Evolutionary conservation across 2,888 invertebrate species (phyloP).

Genomic region (Xiphydria camelus): DNA sequence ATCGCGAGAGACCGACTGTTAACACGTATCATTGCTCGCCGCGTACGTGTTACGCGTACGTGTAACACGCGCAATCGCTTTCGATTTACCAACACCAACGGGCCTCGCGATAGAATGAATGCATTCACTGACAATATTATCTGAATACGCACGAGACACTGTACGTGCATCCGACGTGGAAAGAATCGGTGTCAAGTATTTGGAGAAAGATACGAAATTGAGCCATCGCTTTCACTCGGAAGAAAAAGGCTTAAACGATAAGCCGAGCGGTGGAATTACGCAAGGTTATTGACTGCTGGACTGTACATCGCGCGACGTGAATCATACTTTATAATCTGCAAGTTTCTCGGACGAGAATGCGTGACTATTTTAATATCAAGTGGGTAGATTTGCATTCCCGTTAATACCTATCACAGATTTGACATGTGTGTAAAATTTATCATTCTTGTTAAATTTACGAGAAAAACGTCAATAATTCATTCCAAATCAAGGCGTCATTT

Average conservation of each 20-base stretch:
- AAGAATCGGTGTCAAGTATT: background rate
- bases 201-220: background rate
- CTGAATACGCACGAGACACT: background rate
- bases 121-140: conserved; percentile 26
- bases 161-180: background rate
- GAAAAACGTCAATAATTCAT: background rate
- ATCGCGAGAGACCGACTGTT: conserved; percentile 29
- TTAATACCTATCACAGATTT: background rate
- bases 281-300: conserved; percentile 2
- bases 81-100: too few relatives aligned
- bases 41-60: too few relatives aligned
- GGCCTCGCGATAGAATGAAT: conserved; percentile 34
- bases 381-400: conserved; percentile 6
- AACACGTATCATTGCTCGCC: conserved; percentile 31
- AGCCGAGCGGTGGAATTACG: too few relatives aligned
- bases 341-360: too few relatives aligned
- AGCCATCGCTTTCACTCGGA: background rate
- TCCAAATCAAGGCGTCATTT: background rate
- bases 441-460: background rate
- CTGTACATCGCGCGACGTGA: too few relatives aligned
- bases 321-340: too few relatives aligned
- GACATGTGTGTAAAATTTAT: background rate
- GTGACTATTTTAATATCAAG: too few relatives aligned
- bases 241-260: too few relatives aligned
- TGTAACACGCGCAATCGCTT: too few relatives aligned